Conservation (phyloP, 1,140 invertebrate genomes). For the Pseudomyrmex flavicornis region DNA sequence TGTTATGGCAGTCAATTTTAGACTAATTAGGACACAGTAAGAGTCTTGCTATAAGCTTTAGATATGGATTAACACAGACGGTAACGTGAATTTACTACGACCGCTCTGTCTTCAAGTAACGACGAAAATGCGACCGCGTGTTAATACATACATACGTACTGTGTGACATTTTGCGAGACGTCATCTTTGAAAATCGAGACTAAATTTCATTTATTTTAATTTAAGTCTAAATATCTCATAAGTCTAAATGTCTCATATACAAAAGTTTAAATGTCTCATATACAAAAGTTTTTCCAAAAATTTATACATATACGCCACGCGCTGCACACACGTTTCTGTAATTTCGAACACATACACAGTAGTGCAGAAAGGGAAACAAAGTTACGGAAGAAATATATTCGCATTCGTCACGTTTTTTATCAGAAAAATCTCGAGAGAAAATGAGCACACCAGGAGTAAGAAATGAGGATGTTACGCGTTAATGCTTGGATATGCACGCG, state of each 20-base stretch:
- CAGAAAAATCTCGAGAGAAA: conserved; percentile 15
- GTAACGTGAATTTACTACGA: conserved; percentile 31
- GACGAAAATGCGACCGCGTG: background rate
- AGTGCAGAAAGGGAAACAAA: background rate
- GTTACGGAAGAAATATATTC: background rate
- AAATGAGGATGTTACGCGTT: conserved; percentile 21
- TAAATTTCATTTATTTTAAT: too few species aligned
- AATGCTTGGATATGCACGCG: conserved; percentile 26
- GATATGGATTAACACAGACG: conserved; percentile 31
- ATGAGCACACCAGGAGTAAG: conserved; percentile 11
- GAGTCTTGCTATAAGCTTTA: background rate
- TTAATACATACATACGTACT: background rate
- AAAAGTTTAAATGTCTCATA: too few species aligned
- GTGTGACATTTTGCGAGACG: background rate
- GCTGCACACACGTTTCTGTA: background rate
- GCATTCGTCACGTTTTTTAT: background rate
- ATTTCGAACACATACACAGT: background rate
- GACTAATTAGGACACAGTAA: conserved; percentile 50
- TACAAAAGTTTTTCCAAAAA: too few species aligned
- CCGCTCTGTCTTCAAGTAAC: background rate
- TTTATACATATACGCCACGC: too few species aligned
- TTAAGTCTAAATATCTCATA: too few species aligned
- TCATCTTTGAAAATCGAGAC: background rate
- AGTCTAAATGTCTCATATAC: too few species aligned
- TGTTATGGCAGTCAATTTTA: conserved; percentile 39